Percentiles rank a stretch among this genome's conserved stretches.
Evolutionary conservation across 2,797 vertebrate species (phyloP).

Genomic region (Taeniopygia guttata): DNA sequence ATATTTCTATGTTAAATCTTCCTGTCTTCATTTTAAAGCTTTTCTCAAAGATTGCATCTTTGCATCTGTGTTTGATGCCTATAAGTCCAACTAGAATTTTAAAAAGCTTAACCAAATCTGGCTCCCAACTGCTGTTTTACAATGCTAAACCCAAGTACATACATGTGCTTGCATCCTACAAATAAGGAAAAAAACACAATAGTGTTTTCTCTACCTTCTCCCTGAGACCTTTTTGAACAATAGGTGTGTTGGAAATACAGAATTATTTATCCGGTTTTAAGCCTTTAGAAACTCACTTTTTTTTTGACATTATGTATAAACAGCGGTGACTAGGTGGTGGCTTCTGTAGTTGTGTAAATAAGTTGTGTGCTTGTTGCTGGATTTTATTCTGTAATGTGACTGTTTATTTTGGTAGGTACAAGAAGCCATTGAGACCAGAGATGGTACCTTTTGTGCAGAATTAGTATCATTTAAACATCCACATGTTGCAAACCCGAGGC

Average conservation of each 20-base stretch:
- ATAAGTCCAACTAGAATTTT: background rate
- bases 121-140: background rate
- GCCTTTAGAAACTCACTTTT: background rate
- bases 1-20: background rate
- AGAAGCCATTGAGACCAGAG: constrained; percentile 87
- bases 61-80: background rate
- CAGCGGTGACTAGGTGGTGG: background rate
- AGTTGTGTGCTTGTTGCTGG: background rate
- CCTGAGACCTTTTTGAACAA: background rate
- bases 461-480: constrained; percentile 95
- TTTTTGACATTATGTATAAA: background rate
- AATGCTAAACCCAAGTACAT: background rate
- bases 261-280: background rate
- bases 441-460: constrained; percentile 87
- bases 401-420: constrained; percentile 75
- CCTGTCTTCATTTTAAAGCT: background rate
- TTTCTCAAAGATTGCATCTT: background rate
- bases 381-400: background rate
- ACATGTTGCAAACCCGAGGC: constrained; percentile 91
- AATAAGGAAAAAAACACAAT: rapidly evolving
- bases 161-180: background rate
- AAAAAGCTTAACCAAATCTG: background rate
- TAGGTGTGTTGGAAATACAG: background rate
- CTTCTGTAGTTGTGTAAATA: background rate
- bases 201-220: background rate